Conservation (phyloP, 2,113 vertebrate species). For the Camelus dromedarius region DNA sequence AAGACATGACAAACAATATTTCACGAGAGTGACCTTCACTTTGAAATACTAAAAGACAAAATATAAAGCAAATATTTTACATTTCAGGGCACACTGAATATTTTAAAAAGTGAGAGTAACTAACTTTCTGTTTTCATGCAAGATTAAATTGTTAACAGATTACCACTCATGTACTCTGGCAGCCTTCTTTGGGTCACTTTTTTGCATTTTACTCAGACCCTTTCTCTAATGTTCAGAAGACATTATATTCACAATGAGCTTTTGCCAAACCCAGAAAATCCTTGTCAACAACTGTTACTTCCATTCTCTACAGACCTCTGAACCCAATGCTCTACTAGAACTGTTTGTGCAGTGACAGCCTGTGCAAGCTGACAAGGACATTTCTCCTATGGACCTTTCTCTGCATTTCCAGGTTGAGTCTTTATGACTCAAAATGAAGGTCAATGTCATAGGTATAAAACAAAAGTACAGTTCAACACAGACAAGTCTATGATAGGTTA, state of each 20-base stretch:
- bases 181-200: not conserved
- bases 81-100: not conserved
- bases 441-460: not conserved
- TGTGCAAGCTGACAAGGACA: not conserved
- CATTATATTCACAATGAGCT: not conserved
- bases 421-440: conserved; percentile 26
- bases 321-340: not conserved
- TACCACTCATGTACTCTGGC: not conserved
- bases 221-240: not conserved
- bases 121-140: not conserved
- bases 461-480: not conserved
- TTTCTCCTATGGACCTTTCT: not conserved
- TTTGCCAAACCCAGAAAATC: not conserved
- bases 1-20: not conserved
- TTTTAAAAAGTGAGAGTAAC: not conserved
- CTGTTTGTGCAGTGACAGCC: not conserved
- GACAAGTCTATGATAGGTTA: not conserved
- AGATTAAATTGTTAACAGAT: not conserved
- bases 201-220: not conserved
- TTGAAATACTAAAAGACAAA: conserved; percentile 25
- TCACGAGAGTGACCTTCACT: not conserved
- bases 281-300: not conserved
- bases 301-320: not conserved
- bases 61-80: not conserved
- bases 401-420: not conserved